Base-by-base conservation (phyloP, 2,113 vertebrate species). In the Columba janthina region DNA sequence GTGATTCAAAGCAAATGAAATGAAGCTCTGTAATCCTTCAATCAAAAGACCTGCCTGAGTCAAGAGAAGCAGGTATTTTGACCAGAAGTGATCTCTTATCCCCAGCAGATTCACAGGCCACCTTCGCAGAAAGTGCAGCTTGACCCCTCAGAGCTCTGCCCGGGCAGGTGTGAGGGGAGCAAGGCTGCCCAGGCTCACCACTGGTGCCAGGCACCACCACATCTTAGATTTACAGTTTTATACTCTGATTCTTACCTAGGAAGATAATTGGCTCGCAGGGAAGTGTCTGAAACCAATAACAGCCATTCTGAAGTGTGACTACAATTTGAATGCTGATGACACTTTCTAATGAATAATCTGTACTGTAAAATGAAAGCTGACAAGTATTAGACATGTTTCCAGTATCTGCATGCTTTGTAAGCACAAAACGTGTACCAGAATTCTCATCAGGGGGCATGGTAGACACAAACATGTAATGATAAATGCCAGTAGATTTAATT, bases 201-300 rank as follows among this genome's bases (percentile, higher is more conserved):
- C 38, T 71, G 97, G 95, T 96, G 74, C 91, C 83, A 89, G 56
- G 93, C 88, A 95, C 93, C 94, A 83, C 36, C 40, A 83, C 58
- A 65, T 69, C 60, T 85, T 71, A 29, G 77, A 50, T 82, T 80
- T 84, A 48, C 19, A 58, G 84, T 93, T 96, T 87, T 42, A 93
- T 66, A 74, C 22, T 84, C 65, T 74, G 46, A 44, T 58, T 90
- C 73, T 60, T 66, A 66, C 42, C 66, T 13, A 80, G 51, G 28
- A 34, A 92, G 69, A 89, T 91, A 77, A 77, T 4, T 7, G 44
- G 28, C 77, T 95, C 20, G 0, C 50, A 80, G 51, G 19, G 56
- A 93, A 90, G 61, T 22, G 6, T 86, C 53, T 81, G 50, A 94
- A 87, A 86, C 21, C 75, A 87, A 15, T 79, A 92, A 87, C 1